Base-by-base conservation (phyloP, 1,140 invertebrate genomes). In the Dysdera silvatica region DNA sequence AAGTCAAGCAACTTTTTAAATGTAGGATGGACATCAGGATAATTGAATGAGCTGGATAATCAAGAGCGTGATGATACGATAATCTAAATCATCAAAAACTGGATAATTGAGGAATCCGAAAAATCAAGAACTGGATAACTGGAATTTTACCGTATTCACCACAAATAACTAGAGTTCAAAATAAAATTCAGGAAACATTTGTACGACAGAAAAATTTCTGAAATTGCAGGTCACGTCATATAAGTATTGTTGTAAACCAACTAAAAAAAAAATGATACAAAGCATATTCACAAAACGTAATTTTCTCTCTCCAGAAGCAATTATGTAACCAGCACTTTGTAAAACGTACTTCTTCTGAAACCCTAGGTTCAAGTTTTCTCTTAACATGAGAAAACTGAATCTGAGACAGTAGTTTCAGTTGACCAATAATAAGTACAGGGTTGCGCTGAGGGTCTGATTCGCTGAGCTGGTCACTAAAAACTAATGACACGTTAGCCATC, bases 341-440 rank as follows among this genome's bases (percentile, higher is more conserved):
- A 4, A 33, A 54, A 4, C 5, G 23, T 54, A 54, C 52, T 23
- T 54, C 33, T 37, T 54, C 31, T 2, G 52, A 8, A 14, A 54
- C 52, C 12, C 32, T 40, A n/a, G 52, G 33, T n/a, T 37, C 14
- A 8, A 54, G 23, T 14, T 54, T 54, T 23, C 28, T 14, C 28
- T 54, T 54, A 37, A 54, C 28, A 40, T 24, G 10, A 23, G 6
- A 32, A 40, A 24, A 54, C 4, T 16, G 23, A 8, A 54, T 12
- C 10, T 20, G 4, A 20, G 52, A 10, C 1, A 54, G 20, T 5
- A 54, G 26, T 5, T 20, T 37, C 28, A 40, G 37, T 24, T 6
- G 20, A 6, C 52, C 52, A 24, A 54, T n/a, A 40, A 54, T 54
- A 5, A 54, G n/a, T 10, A 54, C 33, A 54, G 52, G 33, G 26